Percentiles rank a stretch among this genome's conserved stretches.
Evolutionary conservation across 2,888 invertebrate genomes (phyloP).

Genomic region (Strigamia transsilvanica): DNA sequence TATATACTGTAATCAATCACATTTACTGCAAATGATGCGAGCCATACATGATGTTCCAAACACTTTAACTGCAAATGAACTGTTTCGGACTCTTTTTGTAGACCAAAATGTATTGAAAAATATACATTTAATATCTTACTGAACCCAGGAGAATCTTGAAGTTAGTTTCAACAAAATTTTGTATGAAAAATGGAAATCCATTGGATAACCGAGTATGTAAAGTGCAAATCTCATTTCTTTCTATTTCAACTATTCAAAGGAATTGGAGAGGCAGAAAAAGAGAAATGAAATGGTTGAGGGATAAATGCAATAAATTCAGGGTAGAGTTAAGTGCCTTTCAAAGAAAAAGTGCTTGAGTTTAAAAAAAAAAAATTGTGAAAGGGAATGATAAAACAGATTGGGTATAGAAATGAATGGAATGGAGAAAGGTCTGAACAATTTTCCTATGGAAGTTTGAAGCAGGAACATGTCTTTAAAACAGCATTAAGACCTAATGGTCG

Average conservation of each 20-base stretch:
- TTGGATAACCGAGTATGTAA: background rate
- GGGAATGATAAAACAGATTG: background rate
- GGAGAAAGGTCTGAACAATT: background rate
- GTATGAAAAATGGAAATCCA: background rate
- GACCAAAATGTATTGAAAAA: too few relatives aligned
- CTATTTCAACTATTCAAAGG: constrained; percentile 12
- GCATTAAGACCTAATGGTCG: background rate
- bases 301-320: constrained; percentile 35
- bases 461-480: background rate
- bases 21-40: too few relatives aligned
- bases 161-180: too few relatives aligned
- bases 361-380: background rate
- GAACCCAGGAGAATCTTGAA: too few relatives aligned
- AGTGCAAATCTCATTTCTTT: background rate
- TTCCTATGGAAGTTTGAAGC: background rate
- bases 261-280: constrained; percentile 14
- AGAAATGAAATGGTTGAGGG: constrained; percentile 22
- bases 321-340: constrained; percentile 29
- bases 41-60: too few relatives aligned
- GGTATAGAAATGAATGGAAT: background rate
- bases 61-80: too few relatives aligned
- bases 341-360: background rate
- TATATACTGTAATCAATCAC: too few relatives aligned
- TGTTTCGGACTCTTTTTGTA: too few relatives aligned
- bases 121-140: too few relatives aligned